A percentile compares a stretch with the other conserved stretches of the same genome.
phyloP scores from a whole-genome alignment of 1,140 invertebrate species.

The Archegozetes longisetosus region DNA sequence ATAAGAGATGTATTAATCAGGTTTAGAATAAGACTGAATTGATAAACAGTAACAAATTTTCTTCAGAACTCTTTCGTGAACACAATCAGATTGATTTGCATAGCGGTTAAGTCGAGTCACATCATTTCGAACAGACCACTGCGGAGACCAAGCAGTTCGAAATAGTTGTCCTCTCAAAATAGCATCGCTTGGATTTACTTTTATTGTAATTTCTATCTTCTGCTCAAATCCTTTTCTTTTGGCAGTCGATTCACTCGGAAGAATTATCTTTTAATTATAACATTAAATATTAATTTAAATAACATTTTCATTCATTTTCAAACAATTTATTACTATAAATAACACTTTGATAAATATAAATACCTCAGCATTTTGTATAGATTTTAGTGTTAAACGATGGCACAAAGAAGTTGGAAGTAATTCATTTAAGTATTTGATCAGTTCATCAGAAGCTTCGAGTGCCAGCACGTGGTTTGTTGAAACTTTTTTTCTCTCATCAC shows the following conservation, averaged over 20 bases:
- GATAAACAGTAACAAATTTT: constrained; percentile 10
- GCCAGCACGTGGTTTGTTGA: neutral
- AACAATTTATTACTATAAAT: no score
- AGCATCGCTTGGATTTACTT: neutral
- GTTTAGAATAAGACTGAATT: no score
- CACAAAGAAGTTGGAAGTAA: neutral
- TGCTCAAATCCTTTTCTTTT: neutral
- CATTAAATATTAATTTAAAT: neutral
- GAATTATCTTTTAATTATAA: neutral
- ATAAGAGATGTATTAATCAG: no score
- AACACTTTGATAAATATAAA: no score
- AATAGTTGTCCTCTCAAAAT: neutral
- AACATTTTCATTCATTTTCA: neutral
- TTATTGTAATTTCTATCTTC: constrained; percentile 3
- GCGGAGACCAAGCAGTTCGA: neutral
- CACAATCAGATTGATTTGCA: constrained; percentile 3
- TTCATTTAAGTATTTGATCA: neutral
- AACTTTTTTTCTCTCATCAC: neutral
- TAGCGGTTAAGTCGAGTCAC: constrained; percentile 7
- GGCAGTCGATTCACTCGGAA: constrained; percentile 5
- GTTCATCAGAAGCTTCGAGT: neutral
- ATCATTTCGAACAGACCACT: constrained; percentile 2
- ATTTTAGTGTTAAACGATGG: neutral
- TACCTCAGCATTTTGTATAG: constrained; percentile 1
- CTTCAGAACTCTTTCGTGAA: neutral